Evolutionary conservation across 2,888 invertebrate species (phyloP).

Genomic region (Acrobasis consociella): DNA sequence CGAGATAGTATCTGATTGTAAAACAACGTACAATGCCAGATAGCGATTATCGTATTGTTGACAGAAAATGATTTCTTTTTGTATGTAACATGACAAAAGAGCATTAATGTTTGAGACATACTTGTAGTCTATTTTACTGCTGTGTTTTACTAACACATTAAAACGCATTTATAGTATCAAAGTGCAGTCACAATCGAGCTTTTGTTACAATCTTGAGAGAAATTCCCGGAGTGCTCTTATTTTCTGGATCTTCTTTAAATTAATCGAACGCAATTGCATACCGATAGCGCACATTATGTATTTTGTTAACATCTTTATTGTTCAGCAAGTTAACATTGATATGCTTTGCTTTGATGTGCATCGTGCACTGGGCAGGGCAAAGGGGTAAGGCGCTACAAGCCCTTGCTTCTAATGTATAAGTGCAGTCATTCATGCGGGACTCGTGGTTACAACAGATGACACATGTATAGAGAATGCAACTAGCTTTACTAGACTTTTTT

Average conservation of each 20-base stretch:
- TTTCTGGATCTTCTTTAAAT: background rate
- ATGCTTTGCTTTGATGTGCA: conserved; percentile 68
- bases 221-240: background rate
- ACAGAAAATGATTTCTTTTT: background rate
- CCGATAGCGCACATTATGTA: no score
- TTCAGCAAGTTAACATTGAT: conserved; percentile 64
- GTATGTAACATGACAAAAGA: background rate
- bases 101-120: background rate
- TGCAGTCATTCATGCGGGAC: conserved; percentile 63
- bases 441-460: background rate
- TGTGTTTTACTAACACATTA: background rate
- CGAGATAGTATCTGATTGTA: background rate
- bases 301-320: conserved; percentile 33
- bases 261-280: no score
- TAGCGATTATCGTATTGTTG: background rate
- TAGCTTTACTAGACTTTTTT: background rate
- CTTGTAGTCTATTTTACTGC: background rate
- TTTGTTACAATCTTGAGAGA: background rate
- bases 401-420: conserved; percentile 62
- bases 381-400: conserved; percentile 55
- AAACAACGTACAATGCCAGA: background rate
- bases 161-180: background rate
- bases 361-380: conserved; percentile 50
- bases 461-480: background rate
- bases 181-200: background rate